phyloP scores from a whole-genome alignment of 2,888 invertebrate genomes.

The Cosmia pyralina region DNA sequence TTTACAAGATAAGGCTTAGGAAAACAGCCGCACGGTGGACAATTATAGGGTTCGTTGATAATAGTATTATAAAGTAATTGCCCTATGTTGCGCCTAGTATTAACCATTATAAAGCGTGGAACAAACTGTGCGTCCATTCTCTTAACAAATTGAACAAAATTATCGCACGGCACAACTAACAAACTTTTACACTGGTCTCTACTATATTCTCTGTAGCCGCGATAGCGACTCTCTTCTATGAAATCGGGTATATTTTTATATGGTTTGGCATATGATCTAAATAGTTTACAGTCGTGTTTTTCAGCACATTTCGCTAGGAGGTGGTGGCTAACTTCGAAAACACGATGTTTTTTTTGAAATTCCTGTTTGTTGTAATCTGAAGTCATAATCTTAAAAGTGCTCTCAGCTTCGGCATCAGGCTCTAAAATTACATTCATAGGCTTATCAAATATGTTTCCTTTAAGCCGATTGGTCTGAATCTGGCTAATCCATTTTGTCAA shows the following conservation, averaged over 20 bases:
- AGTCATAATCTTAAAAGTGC: neutral
- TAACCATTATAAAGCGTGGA: neutral
- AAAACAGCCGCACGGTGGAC: slow-evolving; percentile 31
- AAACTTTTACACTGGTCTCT: slow-evolving; percentile 28
- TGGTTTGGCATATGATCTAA: slow-evolving; percentile 26
- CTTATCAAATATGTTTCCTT: neutral
- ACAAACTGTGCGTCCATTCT: slow-evolving; percentile 33
- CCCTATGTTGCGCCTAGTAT: neutral
- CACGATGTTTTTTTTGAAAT: neutral
- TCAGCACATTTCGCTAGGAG: slow-evolving; percentile 34
- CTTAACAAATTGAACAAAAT: slow-evolving; percentile 35
- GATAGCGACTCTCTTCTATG: slow-evolving; percentile 11
- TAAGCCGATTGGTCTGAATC: slow-evolving; percentile 10
- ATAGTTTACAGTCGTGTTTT: slow-evolving; percentile 22
- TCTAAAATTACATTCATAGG: neutral
- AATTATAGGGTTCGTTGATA: slow-evolving; percentile 11
- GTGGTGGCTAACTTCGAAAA: slow-evolving; percentile 32
- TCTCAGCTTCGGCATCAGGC: neutral
- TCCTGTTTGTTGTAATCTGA: slow-evolving; percentile 37
- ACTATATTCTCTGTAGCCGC: slow-evolving; percentile 19
- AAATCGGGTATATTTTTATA: slow-evolving; percentile 22
- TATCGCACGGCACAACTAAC: slow-evolving; percentile 37
- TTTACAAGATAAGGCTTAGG: slow-evolving; percentile 38
- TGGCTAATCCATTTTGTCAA: slow-evolving; percentile 19
- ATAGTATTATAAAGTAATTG: slow-evolving; percentile 3